Percentiles rank a stretch among this genome's conserved stretches.
These are phyloP conservation scores for Orientallactaga bullata DNA, from an alignment of 2,113 vertebrate genomes.

Conservation along the genomic window DNA sequence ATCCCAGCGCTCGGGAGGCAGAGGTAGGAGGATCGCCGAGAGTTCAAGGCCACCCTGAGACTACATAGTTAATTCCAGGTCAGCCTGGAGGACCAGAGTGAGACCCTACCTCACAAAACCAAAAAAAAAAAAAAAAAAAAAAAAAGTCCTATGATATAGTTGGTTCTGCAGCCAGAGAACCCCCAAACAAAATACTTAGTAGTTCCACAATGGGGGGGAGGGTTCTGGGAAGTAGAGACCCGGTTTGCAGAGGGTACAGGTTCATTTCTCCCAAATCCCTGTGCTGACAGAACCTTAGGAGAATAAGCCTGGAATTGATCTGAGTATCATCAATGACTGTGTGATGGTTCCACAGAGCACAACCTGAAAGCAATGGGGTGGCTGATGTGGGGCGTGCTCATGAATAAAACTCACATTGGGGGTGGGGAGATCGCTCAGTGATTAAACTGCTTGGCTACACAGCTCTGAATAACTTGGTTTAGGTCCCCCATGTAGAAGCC, in stretches of 20 bases:
- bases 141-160: too few relatives aligned
- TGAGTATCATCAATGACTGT: neutral
- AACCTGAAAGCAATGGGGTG: neutral
- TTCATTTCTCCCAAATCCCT: neutral
- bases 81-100: too few relatives aligned
- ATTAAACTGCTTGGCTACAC: too few relatives aligned
- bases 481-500: too few relatives aligned
- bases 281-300: neutral
- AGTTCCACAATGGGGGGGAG: rapidly evolving
- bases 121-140: too few relatives aligned
- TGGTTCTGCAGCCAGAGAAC: neutral
- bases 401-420: neutral
- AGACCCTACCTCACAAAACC: too few relatives aligned
- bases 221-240: rapidly evolving
- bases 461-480: too few relatives aligned
- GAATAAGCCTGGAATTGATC: neutral
- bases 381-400: rapidly evolving
- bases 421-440: too few relatives aligned
- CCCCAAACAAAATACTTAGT: neutral
- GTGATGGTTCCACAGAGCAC: neutral
- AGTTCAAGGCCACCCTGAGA: too few relatives aligned
- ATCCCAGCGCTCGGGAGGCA: too few relatives aligned
- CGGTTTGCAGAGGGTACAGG: rapidly evolving
- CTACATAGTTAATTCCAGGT: too few relatives aligned
- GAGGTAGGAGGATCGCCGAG: too few relatives aligned